Base-by-base conservation (phyloP, 2,888 invertebrate genomes). In the Sphinx pinastri region DNA sequence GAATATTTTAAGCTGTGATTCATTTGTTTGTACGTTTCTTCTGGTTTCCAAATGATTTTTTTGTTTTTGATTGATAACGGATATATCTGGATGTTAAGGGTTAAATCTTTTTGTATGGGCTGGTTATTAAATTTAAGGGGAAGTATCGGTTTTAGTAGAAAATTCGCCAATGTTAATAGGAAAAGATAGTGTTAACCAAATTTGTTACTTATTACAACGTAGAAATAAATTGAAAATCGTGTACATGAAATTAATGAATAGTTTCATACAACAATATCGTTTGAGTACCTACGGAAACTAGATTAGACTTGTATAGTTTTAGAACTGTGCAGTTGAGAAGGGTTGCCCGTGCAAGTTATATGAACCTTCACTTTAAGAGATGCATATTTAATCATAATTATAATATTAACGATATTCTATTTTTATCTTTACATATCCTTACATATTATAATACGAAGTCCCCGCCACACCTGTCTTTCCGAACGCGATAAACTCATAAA, bases 1-100 rank as follows among this genome's bases (percentile, higher is more conserved):
- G 93, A 94, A 93, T 93, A 93, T 92, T 93, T 93, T 90, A 93
- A 88, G 87, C 85, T 76, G 83, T 89, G 89, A 92, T 92, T 92
- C 92, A 92, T 91, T 85, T 80, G 80, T 77, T 77, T 75, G 77
- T 73, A 82, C 80, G 83, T 82, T 86, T 80, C 82, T 82, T 80
- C 72, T 79, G 83, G 76, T 83, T 79, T 79, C 83, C 51, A n/a
- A 67, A 52, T 25, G 54, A 68, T 68, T 52, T 14, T 63, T n/a
- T 63, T 59, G 19, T 69, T 63, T n/a, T 69, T 13, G 59, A 52
- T 52, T n/a, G 55, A 25, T 57, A 31, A 38, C 31, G 14, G 58
- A 59, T n/a, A n/a, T n/a, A n/a, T n/a, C n/a, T n/a, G n/a, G n/a
- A n/a, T n/a, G n/a, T n/a, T n/a, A n/a, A n/a, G 12, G 57, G 12